Conservation (phyloP, 2,888 invertebrate genomes). For the Drosophila sordidula region DNA sequence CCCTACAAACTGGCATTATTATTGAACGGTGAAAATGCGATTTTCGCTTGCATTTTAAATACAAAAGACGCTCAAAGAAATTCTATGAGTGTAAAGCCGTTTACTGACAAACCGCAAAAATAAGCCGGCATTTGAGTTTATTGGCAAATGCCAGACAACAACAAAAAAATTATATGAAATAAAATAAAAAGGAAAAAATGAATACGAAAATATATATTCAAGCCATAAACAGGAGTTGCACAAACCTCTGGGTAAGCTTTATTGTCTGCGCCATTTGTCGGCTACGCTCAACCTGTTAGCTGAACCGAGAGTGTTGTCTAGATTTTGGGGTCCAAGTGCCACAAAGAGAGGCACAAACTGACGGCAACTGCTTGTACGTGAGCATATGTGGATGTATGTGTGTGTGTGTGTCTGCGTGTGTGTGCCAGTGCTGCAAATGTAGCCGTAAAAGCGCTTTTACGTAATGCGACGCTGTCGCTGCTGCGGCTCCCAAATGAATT, state of each 20-base stretch:
- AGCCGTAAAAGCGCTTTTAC: slow-evolving; percentile 76
- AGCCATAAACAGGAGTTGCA: slow-evolving; percentile 27
- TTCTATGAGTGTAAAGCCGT: slow-evolving; percentile 59
- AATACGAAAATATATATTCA: slow-evolving; percentile 9
- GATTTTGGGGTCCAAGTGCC: slow-evolving; percentile 42
- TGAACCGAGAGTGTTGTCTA: slow-evolving; percentile 42
- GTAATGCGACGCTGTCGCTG: slow-evolving; percentile 65
- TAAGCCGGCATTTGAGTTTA: slow-evolving; percentile 69
- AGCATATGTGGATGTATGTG: slow-evolving; percentile 9
- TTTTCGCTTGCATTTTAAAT: slow-evolving; percentile 29
- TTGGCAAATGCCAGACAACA: slow-evolving; percentile 53
- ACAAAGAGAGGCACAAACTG: slow-evolving; percentile 42
- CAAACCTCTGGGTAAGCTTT: slow-evolving; percentile 59
- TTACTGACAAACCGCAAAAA: slow-evolving; percentile 57
- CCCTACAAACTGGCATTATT: slow-evolving; percentile 70
- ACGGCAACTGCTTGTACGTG: slow-evolving; percentile 29
- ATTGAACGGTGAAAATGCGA: slow-evolving; percentile 65
- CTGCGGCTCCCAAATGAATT: slow-evolving; percentile 69
- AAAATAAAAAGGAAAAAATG: slow-evolving; percentile 17
- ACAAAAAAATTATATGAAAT: background rate
- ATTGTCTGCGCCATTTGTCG: slow-evolving; percentile 66
- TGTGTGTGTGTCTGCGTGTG: slow-evolving; percentile 14
- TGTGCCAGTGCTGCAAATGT: slow-evolving; percentile 44
- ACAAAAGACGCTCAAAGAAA: slow-evolving; percentile 10
- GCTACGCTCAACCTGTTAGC: slow-evolving; percentile 69